Percentiles rank a stretch among this genome's conserved stretches.
These are phyloP conservation scores for Trachurus trachurus DNA, from an alignment of 2,797 vertebrate species.

Conservation along the genomic window DNA sequence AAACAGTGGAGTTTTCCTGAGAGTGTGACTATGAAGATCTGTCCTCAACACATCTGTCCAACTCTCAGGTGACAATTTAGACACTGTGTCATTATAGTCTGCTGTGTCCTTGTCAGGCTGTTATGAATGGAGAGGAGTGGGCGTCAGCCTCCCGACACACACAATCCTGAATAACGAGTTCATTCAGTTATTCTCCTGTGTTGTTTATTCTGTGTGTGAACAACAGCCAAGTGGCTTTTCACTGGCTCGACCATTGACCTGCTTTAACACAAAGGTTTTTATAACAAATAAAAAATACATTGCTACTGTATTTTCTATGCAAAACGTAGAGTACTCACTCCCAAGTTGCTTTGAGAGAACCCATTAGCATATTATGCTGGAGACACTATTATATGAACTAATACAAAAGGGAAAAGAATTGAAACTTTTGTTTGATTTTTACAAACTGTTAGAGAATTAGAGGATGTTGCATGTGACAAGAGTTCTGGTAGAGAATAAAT, in stretches of 20 bases:
- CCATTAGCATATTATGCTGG: neutral
- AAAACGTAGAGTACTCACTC: slow-evolving; percentile 5
- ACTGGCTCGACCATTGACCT: slow-evolving; percentile 5
- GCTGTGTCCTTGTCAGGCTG: slow-evolving; percentile 39
- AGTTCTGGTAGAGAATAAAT: neutral
- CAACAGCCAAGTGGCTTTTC: slow-evolving; percentile 17
- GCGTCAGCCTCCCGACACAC: neutral
- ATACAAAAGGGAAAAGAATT: neutral
- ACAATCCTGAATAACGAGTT: slow-evolving; percentile 8
- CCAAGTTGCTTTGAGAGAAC: neutral
- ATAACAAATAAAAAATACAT: neutral
- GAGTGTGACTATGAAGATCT: slow-evolving; percentile 6
- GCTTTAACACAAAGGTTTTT: slow-evolving; percentile 13
- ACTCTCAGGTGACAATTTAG: slow-evolving; percentile 34
- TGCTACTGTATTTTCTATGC: neutral
- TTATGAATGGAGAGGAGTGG: slow-evolving; percentile 28
- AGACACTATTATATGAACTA: neutral
- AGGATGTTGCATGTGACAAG: neutral
- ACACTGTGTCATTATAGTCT: slow-evolving; percentile 30
- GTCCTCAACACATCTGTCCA: slow-evolving; percentile 34
- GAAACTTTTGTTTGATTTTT: neutral
- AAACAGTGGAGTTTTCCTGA: slow-evolving; percentile 5
- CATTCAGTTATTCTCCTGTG: slow-evolving; percentile 1
- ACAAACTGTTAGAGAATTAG: neutral
- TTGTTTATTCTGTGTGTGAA: slow-evolving; percentile 13